phyloP scores from a whole-genome alignment of 2,888 invertebrate genomes.

The Lithophane semibrunnea region DNA sequence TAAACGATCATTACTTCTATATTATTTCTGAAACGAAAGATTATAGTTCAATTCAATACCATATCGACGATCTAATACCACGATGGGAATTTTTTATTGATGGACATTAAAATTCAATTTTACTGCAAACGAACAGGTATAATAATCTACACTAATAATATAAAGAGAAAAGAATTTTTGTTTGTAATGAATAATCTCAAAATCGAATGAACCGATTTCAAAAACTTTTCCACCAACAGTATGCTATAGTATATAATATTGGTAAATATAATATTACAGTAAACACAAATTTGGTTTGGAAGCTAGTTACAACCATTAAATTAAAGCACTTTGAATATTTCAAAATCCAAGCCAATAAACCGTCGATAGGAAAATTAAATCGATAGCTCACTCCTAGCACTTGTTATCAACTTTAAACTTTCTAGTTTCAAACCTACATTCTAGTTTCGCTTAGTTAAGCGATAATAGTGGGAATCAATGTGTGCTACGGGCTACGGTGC shows the following conservation, averaged over 20 bases:
- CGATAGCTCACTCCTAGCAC: constrained; percentile 10
- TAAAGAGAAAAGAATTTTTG: too few species aligned
- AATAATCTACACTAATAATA: neutral
- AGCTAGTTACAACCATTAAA: neutral
- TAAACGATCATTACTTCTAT: neutral
- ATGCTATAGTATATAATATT: too few species aligned
- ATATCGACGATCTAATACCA: too few species aligned
- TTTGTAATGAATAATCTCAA: too few species aligned
- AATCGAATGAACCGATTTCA: too few species aligned
- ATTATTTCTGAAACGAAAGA: too few species aligned
- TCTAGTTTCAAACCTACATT: constrained; percentile 19
- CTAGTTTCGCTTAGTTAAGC: constrained; percentile 37
- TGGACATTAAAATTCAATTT: neutral
- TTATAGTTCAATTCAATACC: neutral
- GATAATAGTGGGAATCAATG: constrained; percentile 17
- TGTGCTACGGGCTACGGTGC: constrained; percentile 21
- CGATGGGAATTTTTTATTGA: neutral
- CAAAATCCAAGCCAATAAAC: neutral
- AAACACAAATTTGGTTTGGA: too few species aligned
- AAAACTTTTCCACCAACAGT: too few species aligned
- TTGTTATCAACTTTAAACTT: constrained; percentile 29
- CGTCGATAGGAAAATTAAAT: constrained; percentile 1
- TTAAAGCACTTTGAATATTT: neutral
- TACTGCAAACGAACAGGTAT: neutral
- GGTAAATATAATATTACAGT: too few species aligned